Percentiles rank a stretch among this genome's conserved stretches.
Evolutionary conservation across 2,113 vertebrate genomes (phyloP).

Genomic region (Oryzias curvinotus): DNA sequence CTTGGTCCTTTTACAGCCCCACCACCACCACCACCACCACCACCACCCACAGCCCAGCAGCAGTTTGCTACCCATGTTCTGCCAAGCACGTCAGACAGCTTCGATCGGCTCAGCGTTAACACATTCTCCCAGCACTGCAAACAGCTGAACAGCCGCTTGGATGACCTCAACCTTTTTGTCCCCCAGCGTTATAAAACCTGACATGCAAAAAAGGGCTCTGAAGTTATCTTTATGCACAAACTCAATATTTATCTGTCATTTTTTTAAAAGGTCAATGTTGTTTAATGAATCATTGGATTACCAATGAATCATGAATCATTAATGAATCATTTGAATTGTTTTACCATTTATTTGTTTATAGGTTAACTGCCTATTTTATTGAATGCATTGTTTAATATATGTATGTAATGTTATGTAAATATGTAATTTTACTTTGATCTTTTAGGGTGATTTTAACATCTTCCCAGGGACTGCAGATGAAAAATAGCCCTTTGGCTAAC

Average conservation of each 20-base stretch:
- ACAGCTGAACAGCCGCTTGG: slow-evolving; percentile 39
- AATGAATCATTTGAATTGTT: too few relatives aligned
- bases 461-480: too few relatives aligned
- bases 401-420: too few relatives aligned
- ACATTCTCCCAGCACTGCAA: not conserved
- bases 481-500: too few relatives aligned
- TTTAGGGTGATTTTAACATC: too few relatives aligned
- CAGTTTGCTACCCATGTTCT: not conserved
- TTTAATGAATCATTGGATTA: not conserved
- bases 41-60: too few relatives aligned
- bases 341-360: too few relatives aligned
- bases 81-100: slow-evolving; percentile 15
- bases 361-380: too few relatives aligned
- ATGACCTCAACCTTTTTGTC: slow-evolving; percentile 30
- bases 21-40: too few relatives aligned
- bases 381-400: too few relatives aligned
- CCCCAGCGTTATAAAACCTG: slow-evolving; percentile 4
- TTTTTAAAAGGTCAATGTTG: not conserved
- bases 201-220: not conserved
- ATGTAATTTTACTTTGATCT: too few relatives aligned
- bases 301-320: too few relatives aligned
- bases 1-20: not conserved
- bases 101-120: slow-evolving; percentile 9
- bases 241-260: not conserved
- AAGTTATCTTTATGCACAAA: not conserved